phyloP scores from a whole-genome alignment of 2,888 invertebrate species.

The Volucella inanis region DNA sequence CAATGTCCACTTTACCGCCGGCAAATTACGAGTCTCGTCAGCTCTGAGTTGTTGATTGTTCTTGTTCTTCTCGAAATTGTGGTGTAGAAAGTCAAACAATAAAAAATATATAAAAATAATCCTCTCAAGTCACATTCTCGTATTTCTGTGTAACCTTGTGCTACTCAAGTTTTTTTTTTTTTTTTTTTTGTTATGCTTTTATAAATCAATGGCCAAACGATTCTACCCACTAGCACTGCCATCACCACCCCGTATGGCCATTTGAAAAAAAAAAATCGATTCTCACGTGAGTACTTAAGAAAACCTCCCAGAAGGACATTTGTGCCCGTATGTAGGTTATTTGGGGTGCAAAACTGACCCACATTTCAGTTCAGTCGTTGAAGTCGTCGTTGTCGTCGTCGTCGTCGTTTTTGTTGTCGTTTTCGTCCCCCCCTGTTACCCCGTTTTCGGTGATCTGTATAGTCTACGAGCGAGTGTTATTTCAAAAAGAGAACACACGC shows the following conservation, averaged over 20 bases:
- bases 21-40: slow-evolving; percentile 14
- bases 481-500: slow-evolving; percentile 47
- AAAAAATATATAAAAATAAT: slow-evolving; percentile 7
- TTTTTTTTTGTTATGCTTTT: slow-evolving; percentile 39
- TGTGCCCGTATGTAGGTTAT: slow-evolving; percentile 58
- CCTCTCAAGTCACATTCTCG: slow-evolving; percentile 16
- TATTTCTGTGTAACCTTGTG: slow-evolving; percentile 38
- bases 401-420: too few species aligned
- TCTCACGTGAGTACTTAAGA: slow-evolving; percentile 56
- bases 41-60: background rate
- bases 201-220: slow-evolving; percentile 27
- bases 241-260: slow-evolving; percentile 12
- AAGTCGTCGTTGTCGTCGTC: too few species aligned
- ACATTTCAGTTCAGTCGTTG: slow-evolving; percentile 33
- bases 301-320: slow-evolving; percentile 58
- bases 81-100: too few species aligned
- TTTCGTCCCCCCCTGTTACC: background rate
- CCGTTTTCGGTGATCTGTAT: background rate
- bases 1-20: slow-evolving; percentile 11
- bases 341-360: slow-evolving; percentile 66
- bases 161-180: too few species aligned
- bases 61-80: background rate
- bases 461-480: slow-evolving; percentile 20
- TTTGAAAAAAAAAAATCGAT: slow-evolving; percentile 56
- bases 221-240: background rate